Conservation (phyloP, 92 coral and sea anemone species). For the Porites cylindrica region DNA sequence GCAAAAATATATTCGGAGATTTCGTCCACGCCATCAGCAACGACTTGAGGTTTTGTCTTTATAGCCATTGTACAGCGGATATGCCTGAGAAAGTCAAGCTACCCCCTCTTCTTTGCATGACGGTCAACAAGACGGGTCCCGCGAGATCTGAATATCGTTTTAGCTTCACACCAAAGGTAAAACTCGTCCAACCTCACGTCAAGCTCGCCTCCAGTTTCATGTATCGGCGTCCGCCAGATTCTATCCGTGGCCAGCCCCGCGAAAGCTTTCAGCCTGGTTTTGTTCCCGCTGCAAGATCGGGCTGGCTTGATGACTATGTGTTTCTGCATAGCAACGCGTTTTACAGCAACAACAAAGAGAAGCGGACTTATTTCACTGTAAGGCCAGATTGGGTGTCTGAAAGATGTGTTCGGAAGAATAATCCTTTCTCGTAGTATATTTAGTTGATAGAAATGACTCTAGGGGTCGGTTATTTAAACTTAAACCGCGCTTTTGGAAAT, state of each 20-base stretch:
- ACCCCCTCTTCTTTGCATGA: slow-evolving; percentile 87
- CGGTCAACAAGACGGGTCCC: slow-evolving; percentile 54
- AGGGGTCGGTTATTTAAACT: neutral
- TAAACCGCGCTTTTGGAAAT: too few relatives aligned
- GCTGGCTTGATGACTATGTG: slow-evolving; percentile 73
- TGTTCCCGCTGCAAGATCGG: slow-evolving; percentile 84
- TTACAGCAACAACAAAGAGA: slow-evolving; percentile 58
- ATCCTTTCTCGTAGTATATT: slow-evolving; percentile 77
- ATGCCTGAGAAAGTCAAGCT: slow-evolving; percentile 65
- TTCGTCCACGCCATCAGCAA: neutral
- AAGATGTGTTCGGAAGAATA: slow-evolving; percentile 82
- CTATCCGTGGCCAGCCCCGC: slow-evolving; percentile 79
- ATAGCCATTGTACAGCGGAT: neutral
- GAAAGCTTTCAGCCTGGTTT: slow-evolving; percentile 75
- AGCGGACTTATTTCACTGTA: slow-evolving; percentile 80
- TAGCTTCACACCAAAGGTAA: slow-evolving; percentile 85
- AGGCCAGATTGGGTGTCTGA: slow-evolving; percentile 97
- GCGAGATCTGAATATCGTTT: slow-evolving; percentile 78
- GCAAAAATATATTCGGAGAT: neutral
- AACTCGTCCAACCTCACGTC: slow-evolving; percentile 74
- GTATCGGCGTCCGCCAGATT: slow-evolving; percentile 83
- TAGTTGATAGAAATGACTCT: neutral
- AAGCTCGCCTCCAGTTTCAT: slow-evolving; percentile 92
- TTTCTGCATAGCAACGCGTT: slow-evolving; percentile 87
- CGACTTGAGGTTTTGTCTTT: too few relatives aligned